Evolutionary conservation across 2,113 vertebrate genomes (phyloP), one percentile per base, ranked within the genome.

Genomic region (Ptilonorhynchus violaceus): DNA sequence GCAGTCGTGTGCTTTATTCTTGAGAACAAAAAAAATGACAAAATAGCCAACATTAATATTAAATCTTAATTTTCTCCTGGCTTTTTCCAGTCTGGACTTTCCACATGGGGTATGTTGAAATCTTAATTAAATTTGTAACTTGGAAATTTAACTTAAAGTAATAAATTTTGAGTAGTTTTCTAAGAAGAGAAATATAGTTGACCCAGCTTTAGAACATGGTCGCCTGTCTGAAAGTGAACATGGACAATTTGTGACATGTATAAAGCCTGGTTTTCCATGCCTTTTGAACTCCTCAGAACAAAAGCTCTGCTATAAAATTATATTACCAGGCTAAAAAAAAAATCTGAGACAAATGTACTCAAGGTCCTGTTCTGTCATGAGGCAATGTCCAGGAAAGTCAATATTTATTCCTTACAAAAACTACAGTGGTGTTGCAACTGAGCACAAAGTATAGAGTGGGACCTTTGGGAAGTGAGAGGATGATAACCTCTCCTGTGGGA

Each of bases 351-450:
- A 82, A 91, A 94, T 66, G 81, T 47, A 77, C 31, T 78, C 93
- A 90, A 92, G 93, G 95, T 93, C 93, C 83, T 67, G 68, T 64
- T 80, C 79, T 94, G 85, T 91, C 33, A 12, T 92, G 88, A 96
- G 83, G 96, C 93, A 93, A 92, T 70, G 64, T 74, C 82, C 90
- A 63, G 96, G 85, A 95, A 92, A 93, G 96, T 97, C 95, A 97
- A 96, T 97, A 97, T 96, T 96, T 90, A 95, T 94, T 88, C 68
- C 94, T 95, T 77, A 73, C 85, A 90, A 96, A 97, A 94, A 85
- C 72, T 74, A 39, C 90, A 72, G 72, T 8, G 72, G 68, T 96
- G 92, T 95, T 86, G 93, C 93, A 96, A 94, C 47, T 0, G 35
- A 84, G 90, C 92, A 22, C 93, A 86, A 92, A 96, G 93, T 92